These are phyloP conservation scores for Zoanthus solanderi DNA, from an alignment of 92 coral and sea anemone genomes.

Conservation along the genomic window DNA sequence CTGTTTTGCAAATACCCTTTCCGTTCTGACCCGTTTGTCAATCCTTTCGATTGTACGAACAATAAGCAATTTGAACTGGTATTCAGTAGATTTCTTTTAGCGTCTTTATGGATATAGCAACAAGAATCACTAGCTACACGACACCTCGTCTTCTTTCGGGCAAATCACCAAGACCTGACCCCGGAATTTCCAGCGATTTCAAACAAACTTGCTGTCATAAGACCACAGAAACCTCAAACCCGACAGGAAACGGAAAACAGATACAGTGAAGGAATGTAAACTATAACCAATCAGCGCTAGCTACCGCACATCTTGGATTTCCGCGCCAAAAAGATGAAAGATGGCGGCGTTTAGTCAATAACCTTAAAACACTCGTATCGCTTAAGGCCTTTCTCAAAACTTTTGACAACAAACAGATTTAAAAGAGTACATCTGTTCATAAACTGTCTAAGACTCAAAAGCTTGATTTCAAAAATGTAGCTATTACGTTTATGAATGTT, in stretches of 20 bases:
- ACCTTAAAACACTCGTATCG: neutral
- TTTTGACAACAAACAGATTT: conserved; percentile 27
- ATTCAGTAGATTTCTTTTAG: neutral
- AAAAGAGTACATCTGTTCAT: neutral
- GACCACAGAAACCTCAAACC: conserved; percentile 27
- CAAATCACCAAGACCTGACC: conserved; percentile 39
- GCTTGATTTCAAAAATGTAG: neutral
- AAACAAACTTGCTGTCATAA: conserved; percentile 44
- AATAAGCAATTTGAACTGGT: neutral
- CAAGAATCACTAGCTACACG: conserved; percentile 5
- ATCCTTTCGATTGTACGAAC: neutral
- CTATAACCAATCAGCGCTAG: conserved; percentile 69
- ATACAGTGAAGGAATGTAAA: conserved; percentile 77
- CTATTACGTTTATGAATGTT: no score
- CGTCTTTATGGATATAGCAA: neutral
- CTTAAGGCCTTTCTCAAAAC: conserved; percentile 9
- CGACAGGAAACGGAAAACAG: conserved; percentile 83
- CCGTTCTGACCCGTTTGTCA: neutral
- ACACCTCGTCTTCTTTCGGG: neutral
- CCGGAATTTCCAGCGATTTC: conserved; percentile 45
- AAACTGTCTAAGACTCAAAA: conserved; percentile 1
- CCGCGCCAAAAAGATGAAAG: conserved; percentile 75
- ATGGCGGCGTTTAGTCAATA: conserved; percentile 28
- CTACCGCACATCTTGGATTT: conserved; percentile 63
- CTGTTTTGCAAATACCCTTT: conserved; percentile 27